Evolutionary conservation across 2,888 invertebrate species (phyloP).

Genomic region (Cryptocheilus praepositus): DNA sequence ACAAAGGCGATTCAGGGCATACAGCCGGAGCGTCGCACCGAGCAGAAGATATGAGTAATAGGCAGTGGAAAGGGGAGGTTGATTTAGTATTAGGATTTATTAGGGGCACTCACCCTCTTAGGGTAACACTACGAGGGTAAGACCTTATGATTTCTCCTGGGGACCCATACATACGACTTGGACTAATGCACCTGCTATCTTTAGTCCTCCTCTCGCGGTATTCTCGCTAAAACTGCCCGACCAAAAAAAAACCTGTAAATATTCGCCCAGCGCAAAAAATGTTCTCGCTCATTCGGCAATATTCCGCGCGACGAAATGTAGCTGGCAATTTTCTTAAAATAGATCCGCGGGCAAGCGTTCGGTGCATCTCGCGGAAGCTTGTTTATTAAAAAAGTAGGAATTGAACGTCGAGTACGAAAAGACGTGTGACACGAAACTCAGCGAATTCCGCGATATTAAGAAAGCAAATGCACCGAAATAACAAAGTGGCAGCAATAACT

Average conservation of each 20-base stretch:
- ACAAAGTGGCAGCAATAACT: too few species aligned
- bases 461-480: too few species aligned
- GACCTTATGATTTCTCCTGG: constrained; percentile 72
- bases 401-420: too few species aligned
- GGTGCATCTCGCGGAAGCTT: too few species aligned
- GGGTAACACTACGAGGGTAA: constrained; percentile 60
- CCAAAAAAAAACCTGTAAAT: background rate
- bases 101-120: constrained; percentile 59
- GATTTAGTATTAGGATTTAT: constrained; percentile 74
- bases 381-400: too few species aligned
- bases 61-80: constrained; percentile 45
- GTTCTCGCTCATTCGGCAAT: too few species aligned
- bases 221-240: background rate
- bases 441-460: too few species aligned
- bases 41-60: constrained; percentile 69
- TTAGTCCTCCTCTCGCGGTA: constrained; percentile 33
- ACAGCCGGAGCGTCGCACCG: constrained; percentile 25
- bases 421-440: too few species aligned
- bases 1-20: constrained; percentile 31
- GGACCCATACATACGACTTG: constrained; percentile 64
- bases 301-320: background rate
- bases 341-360: too few species aligned
- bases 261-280: too few species aligned
- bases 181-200: constrained; percentile 70
- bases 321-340: background rate